Conservation (phyloP, 1,140 invertebrate species). For the Drosophila willistoni region DNA sequence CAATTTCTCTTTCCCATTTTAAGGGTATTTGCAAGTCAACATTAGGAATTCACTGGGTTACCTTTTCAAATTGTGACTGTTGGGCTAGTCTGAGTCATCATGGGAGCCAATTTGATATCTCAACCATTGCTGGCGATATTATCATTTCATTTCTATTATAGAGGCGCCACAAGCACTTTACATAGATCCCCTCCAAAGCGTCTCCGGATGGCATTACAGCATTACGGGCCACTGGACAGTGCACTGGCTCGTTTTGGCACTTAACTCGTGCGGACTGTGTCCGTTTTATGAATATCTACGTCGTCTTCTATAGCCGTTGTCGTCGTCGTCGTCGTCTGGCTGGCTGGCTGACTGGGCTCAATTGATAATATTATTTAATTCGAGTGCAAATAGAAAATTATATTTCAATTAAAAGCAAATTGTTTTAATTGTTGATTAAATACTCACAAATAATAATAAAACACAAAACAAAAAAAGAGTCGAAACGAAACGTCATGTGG, state of each 20-base stretch:
- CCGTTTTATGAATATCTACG: conserved; percentile 31
- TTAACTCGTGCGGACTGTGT: conserved; percentile 61
- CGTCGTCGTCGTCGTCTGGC: conserved; percentile 33
- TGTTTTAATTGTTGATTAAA: conserved; percentile 80
- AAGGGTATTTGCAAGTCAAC: background rate
- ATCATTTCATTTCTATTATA: conserved; percentile 66
- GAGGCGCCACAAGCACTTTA: conserved; percentile 76
- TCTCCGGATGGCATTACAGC: conserved; percentile 56
- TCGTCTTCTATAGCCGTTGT: conserved; percentile 24
- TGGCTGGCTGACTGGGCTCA: conserved; percentile 56
- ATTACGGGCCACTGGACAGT: background rate
- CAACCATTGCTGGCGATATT: conserved; percentile 58
- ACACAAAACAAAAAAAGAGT: conserved; percentile 15
- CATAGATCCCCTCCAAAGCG: conserved; percentile 60
- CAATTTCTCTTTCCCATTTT: background rate
- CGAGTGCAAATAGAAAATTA: conserved; percentile 81
- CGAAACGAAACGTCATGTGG: conserved; percentile 51
- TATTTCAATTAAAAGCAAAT: conserved; percentile 81
- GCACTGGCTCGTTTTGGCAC: conserved; percentile 44
- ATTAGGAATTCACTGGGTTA: background rate
- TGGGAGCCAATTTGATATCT: conserved; percentile 58
- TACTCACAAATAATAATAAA: background rate
- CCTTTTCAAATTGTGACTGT: background rate
- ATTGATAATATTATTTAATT: conserved; percentile 79
- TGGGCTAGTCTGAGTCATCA: conserved; percentile 1